Conservation (phyloP, 2,113 vertebrate genomes). For the Cyanoderma ruficeps region DNA sequence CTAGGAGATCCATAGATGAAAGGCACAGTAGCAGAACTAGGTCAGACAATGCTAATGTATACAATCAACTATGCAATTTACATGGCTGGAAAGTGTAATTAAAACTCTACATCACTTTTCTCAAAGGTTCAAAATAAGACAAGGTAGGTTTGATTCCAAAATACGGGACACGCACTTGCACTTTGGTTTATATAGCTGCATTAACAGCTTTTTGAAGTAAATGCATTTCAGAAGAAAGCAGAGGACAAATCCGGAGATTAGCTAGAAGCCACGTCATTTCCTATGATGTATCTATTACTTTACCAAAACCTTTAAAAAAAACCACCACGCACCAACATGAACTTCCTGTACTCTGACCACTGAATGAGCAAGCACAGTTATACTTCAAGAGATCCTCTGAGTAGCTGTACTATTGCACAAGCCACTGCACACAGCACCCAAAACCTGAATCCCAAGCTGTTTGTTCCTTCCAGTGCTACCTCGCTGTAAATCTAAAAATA, state of each 20-base stretch:
- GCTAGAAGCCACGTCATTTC: conserved; percentile 51
- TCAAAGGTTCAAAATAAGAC: conserved; percentile 15
- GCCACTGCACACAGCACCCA: conserved; percentile 30
- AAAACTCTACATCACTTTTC: conserved; percentile 1
- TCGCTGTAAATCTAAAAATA: not conserved
- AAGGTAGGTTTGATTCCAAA: not conserved
- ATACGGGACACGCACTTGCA: not conserved
- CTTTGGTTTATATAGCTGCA: not conserved
- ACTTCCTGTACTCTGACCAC: conserved; percentile 59
- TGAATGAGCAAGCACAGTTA: conserved; percentile 46
- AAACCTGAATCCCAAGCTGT: not conserved
- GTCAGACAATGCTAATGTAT: conserved; percentile 29
- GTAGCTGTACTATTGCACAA: conserved; percentile 49
- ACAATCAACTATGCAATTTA: conserved; percentile 47
- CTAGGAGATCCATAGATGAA: conserved; percentile 28
- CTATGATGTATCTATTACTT: conserved; percentile 56
- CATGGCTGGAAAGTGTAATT: conserved; percentile 24
- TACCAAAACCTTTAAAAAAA: conserved; percentile 20
- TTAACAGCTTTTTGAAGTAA: not conserved
- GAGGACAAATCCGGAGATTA: conserved; percentile 37
- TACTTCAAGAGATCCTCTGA: conserved; percentile 23
- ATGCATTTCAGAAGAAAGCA: conserved; percentile 25
- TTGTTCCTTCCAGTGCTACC: not conserved
- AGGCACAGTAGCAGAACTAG: conserved; percentile 7
- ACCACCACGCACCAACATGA: not conserved